These are phyloP conservation scores for Pristiophorus japonicus DNA, from an alignment of 2,113 vertebrate genomes.

Conservation along the genomic window DNA sequence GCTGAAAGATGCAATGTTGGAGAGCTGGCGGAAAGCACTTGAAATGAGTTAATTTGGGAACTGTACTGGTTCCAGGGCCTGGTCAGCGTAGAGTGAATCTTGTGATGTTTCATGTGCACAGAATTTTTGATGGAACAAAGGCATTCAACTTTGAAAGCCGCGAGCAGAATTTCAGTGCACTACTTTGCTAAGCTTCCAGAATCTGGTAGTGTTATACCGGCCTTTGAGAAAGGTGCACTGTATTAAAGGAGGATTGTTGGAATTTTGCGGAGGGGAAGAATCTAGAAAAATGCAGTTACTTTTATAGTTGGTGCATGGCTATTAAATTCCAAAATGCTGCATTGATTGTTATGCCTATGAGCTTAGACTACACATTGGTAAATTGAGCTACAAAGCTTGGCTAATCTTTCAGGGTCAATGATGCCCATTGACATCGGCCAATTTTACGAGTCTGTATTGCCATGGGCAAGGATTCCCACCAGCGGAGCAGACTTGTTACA, in stretches of 20 bases:
- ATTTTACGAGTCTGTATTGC: neutral
- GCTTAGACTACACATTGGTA: neutral
- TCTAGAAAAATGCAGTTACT: neutral
- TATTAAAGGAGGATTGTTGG: neutral
- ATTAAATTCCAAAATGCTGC: neutral
- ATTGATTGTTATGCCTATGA: neutral
- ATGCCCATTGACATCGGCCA: neutral
- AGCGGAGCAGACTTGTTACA: neutral
- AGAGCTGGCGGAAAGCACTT: neutral
- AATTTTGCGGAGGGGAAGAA: neutral
- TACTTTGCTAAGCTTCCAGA: neutral
- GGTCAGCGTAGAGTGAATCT: conserved; percentile 17
- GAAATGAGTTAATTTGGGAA: neutral
- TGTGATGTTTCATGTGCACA: neutral
- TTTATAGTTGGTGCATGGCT: neutral
- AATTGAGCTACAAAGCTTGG: too few species aligned
- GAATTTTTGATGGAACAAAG: neutral
- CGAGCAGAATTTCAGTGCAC: neutral
- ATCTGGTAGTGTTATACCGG: neutral
- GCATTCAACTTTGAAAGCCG: neutral
- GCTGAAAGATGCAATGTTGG: neutral
- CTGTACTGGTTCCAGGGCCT: too few species aligned
- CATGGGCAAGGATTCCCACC: neutral
- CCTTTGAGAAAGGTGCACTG: neutral
- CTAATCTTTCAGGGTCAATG: neutral